A percentile compares a stretch with the other conserved stretches of the same genome.
phyloP scores from a whole-genome alignment of 2,797 vertebrate genomes.

The Philypnodon macrostomus region DNA sequence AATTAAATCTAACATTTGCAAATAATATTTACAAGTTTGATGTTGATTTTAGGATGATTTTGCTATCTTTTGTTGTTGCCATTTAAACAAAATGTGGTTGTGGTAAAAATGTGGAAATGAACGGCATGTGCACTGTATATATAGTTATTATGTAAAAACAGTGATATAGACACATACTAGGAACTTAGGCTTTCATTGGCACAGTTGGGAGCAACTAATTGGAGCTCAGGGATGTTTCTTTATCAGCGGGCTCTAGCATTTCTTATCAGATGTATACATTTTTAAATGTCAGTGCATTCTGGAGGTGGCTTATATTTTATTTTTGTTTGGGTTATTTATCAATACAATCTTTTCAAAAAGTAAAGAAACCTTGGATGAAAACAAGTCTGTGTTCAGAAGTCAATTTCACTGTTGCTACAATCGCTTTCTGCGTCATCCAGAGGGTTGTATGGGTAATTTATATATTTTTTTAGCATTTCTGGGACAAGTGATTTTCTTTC shows the following conservation, averaged over 20 bases:
- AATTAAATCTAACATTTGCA: too few species aligned
- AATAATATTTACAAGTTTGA: too few species aligned
- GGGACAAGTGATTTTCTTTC: not conserved
- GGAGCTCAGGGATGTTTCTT: constrained; percentile 17
- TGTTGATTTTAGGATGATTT: too few species aligned
- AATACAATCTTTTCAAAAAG: not conserved
- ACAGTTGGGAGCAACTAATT: constrained; percentile 33
- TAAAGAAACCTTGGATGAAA: not conserved
- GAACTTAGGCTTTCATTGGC: constrained; percentile 1
- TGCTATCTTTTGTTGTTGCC: too few species aligned
- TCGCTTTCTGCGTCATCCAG: not conserved
- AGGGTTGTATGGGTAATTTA: constrained; percentile 1
- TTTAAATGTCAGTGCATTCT: not conserved
- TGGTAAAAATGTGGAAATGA: constrained; percentile 5
- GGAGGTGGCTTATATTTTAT: not conserved
- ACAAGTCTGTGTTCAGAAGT: not conserved
- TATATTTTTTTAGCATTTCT: constrained; percentile 1
- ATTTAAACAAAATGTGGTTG: too few species aligned
- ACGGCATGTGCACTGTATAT: constrained; percentile 1
- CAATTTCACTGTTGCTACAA: constrained; percentile 1
- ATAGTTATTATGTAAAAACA: constrained; percentile 8
- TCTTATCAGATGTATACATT: not conserved
- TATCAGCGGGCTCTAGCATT: not conserved
- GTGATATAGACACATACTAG: not conserved
- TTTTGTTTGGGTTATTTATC: not conserved